Evolutionary conservation across 2,113 vertebrate genomes (phyloP).

Genomic region (Picathartes gymnocephalus): DNA sequence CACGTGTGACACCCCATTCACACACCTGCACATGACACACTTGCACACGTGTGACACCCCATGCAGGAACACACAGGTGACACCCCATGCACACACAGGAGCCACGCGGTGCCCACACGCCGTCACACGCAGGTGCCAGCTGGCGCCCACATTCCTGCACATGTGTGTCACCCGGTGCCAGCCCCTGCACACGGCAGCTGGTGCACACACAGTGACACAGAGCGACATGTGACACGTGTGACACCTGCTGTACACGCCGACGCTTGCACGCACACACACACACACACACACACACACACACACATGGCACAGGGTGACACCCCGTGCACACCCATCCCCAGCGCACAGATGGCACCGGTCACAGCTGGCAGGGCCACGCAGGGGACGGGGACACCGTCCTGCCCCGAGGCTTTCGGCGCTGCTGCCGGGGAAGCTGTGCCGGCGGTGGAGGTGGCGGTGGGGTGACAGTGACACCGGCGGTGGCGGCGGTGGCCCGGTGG

Average conservation of each 20-base stretch:
- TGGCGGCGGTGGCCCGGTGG: background rate
- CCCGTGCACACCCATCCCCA: background rate
- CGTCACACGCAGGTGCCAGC: accelerated
- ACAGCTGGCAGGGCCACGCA: background rate
- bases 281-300: background rate
- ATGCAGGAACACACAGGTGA: background rate
- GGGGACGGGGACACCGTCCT: background rate
- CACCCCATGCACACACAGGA: background rate
- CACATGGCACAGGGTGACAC: background rate
- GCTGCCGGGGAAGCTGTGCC: accelerated
- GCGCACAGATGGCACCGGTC: background rate
- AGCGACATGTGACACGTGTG: background rate
- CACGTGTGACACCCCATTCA: accelerated
- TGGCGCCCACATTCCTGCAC: background rate
- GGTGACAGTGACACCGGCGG: background rate
- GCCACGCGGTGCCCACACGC: background rate
- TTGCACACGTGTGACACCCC: background rate
- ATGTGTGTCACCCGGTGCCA: background rate
- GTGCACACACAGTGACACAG: background rate
- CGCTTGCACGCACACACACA: background rate
- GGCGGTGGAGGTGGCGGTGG: accelerated
- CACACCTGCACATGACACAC: background rate
- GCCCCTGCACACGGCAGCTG: background rate
- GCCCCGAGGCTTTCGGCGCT: accelerated
- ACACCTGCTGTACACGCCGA: background rate